These are phyloP conservation scores for Phylloscopus whistleri DNA, from an alignment of 2,113 vertebrate species.

Conservation along the genomic window DNA sequence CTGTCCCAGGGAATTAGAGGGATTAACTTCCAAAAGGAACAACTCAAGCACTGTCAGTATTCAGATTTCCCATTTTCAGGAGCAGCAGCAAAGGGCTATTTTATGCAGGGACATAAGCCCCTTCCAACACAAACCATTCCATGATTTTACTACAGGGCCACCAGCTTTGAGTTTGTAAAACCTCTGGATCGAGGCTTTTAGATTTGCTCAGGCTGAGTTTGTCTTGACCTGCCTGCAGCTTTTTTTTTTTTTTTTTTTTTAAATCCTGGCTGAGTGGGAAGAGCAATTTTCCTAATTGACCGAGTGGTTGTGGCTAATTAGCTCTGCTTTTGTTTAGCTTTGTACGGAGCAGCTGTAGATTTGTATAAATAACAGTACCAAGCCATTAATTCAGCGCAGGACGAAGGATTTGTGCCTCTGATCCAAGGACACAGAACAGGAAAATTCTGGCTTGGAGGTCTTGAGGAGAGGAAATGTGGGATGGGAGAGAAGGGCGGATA, in stretches of 20 bases:
- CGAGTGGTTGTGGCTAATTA: neutral
- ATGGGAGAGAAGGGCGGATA: neutral
- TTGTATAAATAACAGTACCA: neutral
- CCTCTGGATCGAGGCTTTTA: neutral
- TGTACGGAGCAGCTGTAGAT: neutral
- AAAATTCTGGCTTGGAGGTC: neutral
- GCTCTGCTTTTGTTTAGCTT: neutral
- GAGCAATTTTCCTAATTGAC: neutral
- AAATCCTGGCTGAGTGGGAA: neutral
- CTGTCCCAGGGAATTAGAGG: neutral
- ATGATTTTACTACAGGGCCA: rapidly evolving
- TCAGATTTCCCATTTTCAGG: neutral
- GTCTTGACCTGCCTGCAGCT: neutral
- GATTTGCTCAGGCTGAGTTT: neutral
- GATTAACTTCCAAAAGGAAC: neutral
- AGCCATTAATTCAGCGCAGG: neutral
- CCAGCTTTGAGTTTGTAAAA: neutral
- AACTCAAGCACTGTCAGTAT: neutral
- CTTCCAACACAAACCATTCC: neutral
- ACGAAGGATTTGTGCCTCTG: neutral
- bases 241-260: neutral
- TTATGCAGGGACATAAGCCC: neutral
- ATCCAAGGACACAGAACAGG: neutral
- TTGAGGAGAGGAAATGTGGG: neutral
- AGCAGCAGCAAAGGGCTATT: neutral